Percentiles rank a stretch among this genome's conserved stretches.
Conservation (phyloP, 2,113 vertebrate species). For the Merops nubicus region DNA sequence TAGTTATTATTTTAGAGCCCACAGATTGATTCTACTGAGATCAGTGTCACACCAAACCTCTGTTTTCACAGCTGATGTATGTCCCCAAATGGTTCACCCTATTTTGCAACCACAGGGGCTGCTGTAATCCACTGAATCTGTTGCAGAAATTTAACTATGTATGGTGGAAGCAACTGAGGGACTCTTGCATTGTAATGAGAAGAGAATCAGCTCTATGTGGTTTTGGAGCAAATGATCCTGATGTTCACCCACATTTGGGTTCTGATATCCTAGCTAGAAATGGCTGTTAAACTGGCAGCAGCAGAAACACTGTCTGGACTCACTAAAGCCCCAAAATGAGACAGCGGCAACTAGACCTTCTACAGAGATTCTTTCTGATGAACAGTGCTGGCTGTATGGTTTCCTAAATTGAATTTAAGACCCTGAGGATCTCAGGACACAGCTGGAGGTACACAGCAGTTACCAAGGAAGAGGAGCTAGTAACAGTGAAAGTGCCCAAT, state of each 20-base stretch:
- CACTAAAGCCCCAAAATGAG: neutral
- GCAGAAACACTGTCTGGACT: neutral
- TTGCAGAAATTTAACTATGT: neutral
- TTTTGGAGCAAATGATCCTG: neutral
- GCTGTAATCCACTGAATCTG: neutral
- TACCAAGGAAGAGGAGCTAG: neutral
- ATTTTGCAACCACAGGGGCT: neutral
- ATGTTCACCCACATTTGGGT: neutral
- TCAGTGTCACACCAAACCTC: neutral
- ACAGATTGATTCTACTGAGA: neutral
- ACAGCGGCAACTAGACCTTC: too few species aligned
- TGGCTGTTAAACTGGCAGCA: neutral
- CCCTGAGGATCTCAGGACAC: neutral
- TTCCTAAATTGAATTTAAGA: neutral
- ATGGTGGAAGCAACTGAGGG: neutral
- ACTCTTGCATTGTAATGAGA: neutral
- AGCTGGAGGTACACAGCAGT: neutral
- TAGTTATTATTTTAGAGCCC: neutral
- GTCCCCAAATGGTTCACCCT: neutral
- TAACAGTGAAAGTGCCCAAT: neutral
- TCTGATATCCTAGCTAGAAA: neutral
- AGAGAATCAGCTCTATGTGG: neutral
- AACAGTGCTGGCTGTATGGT: neutral
- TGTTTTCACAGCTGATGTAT: neutral
- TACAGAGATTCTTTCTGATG: neutral